Evolutionary conservation across 2,797 vertebrate genomes (phyloP).

Genomic region (Gallirallus australis): DNA sequence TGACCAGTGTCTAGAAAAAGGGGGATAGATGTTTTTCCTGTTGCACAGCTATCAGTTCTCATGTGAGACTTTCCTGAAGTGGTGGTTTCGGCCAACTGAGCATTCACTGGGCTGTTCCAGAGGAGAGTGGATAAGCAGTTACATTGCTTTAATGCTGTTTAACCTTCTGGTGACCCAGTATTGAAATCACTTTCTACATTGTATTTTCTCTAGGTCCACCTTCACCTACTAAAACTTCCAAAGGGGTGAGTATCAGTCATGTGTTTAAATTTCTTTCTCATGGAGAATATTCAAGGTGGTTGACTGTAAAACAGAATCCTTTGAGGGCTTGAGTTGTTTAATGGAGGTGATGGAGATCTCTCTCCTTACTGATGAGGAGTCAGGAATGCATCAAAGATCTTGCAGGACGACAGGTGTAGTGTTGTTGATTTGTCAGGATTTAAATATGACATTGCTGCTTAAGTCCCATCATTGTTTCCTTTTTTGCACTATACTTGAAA

Average conservation of each 20-base stretch:
- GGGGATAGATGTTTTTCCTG: not conserved
- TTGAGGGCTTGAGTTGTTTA: not conserved
- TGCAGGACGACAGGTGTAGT: not conserved
- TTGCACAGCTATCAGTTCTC: not conserved
- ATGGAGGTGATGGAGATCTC: not conserved
- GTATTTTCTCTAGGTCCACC: conserved; percentile 86
- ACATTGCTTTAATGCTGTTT: not conserved
- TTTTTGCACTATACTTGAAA: not conserved
- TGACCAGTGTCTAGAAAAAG: not conserved
- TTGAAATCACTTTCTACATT: not conserved
- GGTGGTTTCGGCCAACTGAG: not conserved
- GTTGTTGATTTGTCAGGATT: not conserved
- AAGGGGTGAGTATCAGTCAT: conserved; percentile 76
- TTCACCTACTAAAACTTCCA: conserved; percentile 91
- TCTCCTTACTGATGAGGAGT: not conserved
- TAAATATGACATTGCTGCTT: not conserved
- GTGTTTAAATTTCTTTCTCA: not conserved
- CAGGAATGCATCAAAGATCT: not conserved
- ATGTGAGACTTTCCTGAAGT: not conserved
- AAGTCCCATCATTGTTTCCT: not conserved
- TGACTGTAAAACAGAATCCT: not conserved
- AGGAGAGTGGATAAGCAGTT: not conserved
- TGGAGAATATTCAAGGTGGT: not conserved
- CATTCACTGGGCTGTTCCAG: not conserved
- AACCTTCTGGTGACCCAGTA: not conserved